Evolutionary conservation across 2,113 vertebrate genomes (phyloP), one percentile per base, ranked within the genome.

Genomic region (Genyomyrus donnyi): DNA sequence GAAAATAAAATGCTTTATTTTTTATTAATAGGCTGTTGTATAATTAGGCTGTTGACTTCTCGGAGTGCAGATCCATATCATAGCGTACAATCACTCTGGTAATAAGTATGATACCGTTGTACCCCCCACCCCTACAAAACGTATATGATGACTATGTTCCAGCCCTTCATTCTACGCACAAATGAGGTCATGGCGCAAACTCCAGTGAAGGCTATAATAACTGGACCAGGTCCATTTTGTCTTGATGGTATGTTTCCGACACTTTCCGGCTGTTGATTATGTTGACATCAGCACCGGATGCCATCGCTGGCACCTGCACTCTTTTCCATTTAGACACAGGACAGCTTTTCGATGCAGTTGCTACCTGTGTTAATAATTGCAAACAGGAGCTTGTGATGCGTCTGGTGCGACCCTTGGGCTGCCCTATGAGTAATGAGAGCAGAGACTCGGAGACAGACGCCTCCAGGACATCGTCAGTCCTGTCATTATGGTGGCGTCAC

Each of bases 341-440:
- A 52, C 85, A 87, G 85, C n/a, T 62, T 50, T 88, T 9, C 87
- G 1, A 42, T 66, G 27, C 53, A 62, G 24, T 62, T 56, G 48
- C 58, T 88, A 88, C 19, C 49, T 19, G 56, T 35, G 42, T 62
- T 88, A 66, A 88, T 58, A 58, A 88, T 58, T 42, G 56, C 87
- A 66, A 66, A 46, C 2, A 8, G 31, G 31, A 35, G 87, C 27
- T 17, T 62, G 56, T 45, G 39, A 62, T 66, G 17, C 24, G 35
- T 45, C 35, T 88, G 15, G 7, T 62, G 87, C 15, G 52, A 35
- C 17, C 21, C 35, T 45, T 19, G 19, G 56, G 87, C 56, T 21
- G 8, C 35, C 31, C 21, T 62, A 27, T 62, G 35, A 62, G 87
- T 66, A n/a, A 46, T 13, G 87, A 88, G 87, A 58, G 42, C 19